Evolutionary conservation across 2,888 invertebrate species (phyloP), one percentile per base, ranked within the genome.

Genomic region (Synergus umbraculus): DNA sequence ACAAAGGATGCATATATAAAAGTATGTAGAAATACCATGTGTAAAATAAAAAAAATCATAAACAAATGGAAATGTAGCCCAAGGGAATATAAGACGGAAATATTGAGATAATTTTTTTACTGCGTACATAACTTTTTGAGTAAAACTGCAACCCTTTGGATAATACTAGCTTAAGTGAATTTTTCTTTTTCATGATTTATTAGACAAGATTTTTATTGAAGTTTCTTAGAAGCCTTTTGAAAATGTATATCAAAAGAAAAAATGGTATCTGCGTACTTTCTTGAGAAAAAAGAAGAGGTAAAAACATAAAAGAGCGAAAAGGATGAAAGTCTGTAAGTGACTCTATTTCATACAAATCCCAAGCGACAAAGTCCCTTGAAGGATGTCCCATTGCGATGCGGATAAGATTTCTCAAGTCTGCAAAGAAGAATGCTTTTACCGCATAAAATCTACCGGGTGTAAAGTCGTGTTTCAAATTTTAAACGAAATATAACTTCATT

Each of bases 261-360:
- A 22, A 60, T 29, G 10, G 12, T 29, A 60, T 60, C 10, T 10
- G 13, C 10, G 10, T 12, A 22, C 22, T 29, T 60, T 60, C 18
- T 18, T 60, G 13, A 10, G 60, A 29, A 22, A 29, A 46, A 60
- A 5, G n/a, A 54, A 54, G 37, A 54, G 13, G n/a, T 54, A n/a
- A 37, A 37, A 54, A 37, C 54, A 37, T n/a, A 54, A 54, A 73
- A 73, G 37, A 73, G n/a, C 37, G n/a, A 37, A 73, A 54, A 73
- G 73, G 37, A 44, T 43, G 7, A 46, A 37, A 49, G 22, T 67
- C 73, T 54, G n/a, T 4, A 73, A 73, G 54, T 73, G 54, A 73
- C 73, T 73, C n/a, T 73, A 54, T 73, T 54, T 73, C 73, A 73
- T 73, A 73, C 73, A 73, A 73, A 73, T 73, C 73, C 73, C 54